Evolutionary conservation across 2,113 vertebrate genomes (phyloP).

Genomic region (Mystacornis crossleyi): DNA sequence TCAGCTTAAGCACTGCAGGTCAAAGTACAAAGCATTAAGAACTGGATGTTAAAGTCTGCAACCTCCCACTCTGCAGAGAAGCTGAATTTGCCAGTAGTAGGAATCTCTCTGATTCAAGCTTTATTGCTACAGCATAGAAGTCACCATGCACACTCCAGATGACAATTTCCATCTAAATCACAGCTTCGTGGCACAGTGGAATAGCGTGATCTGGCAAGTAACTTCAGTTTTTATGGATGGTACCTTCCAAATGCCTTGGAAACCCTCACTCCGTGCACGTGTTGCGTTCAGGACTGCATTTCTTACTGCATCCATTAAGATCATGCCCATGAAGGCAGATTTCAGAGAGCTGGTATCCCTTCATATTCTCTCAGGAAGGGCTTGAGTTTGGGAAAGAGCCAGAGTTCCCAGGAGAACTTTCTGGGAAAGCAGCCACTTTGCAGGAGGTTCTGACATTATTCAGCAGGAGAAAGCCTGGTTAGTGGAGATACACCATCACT

Average conservation of each 20-base stretch:
- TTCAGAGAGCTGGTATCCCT: neutral
- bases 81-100: neutral
- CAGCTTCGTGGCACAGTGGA: neutral
- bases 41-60: neutral
- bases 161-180: constrained; percentile 4
- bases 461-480: neutral
- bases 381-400: neutral
- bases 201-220: neutral
- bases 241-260: constrained; percentile 27
- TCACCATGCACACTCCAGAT: neutral
- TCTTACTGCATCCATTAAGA: neutral
- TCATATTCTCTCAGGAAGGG: neutral
- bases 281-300: neutral
- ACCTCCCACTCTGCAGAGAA: neutral
- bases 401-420: neutral
- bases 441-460: neutral
- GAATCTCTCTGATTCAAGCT: neutral
- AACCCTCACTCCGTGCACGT: neutral
- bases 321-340: neutral
- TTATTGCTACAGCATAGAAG: neutral
- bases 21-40: neutral
- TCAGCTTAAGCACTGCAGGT: neutral
- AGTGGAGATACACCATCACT: neutral
- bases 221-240: neutral
- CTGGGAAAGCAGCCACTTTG: neutral